Percentiles rank a stretch among this genome's conserved stretches.
These are phyloP conservation scores for Nemotelus nigrinus DNA, from an alignment of 2,888 invertebrate species.

Conservation along the genomic window DNA sequence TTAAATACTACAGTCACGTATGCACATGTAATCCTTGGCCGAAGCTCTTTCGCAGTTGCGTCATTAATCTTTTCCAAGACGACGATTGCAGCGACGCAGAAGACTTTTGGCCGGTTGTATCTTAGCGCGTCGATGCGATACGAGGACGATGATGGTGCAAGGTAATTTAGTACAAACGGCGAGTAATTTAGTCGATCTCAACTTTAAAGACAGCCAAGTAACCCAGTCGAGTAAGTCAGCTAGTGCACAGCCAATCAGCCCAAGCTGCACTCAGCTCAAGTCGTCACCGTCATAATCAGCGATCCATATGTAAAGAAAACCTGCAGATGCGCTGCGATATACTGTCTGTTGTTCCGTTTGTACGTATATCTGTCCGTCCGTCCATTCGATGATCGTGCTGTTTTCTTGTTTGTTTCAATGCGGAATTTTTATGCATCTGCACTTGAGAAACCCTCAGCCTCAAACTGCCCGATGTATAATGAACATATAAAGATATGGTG, in stretches of 20 bases:
- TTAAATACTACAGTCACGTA: too few relatives aligned
- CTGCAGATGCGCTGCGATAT: slow-evolving; percentile 18
- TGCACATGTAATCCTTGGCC: too few relatives aligned
- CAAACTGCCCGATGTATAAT: too few relatives aligned
- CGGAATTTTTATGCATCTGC: slow-evolving; percentile 35
- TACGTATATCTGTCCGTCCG: neutral
- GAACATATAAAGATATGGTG: too few relatives aligned
- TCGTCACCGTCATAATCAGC: slow-evolving; percentile 13
- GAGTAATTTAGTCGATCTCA: too few relatives aligned
- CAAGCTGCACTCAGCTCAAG: neutral
- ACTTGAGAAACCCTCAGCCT: slow-evolving; percentile 1
- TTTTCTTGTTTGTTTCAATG: slow-evolving; percentile 5
- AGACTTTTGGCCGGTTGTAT: neutral
- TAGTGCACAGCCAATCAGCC: neutral
- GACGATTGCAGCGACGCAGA: neutral
- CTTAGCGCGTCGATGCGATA: too few relatives aligned
- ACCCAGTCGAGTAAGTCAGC: neutral
- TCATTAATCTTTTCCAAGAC: slow-evolving; percentile 20
- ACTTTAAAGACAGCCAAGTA: too few relatives aligned
- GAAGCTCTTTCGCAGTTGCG: neutral
- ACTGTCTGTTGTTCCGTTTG: neutral
- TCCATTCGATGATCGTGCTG: slow-evolving; percentile 9
- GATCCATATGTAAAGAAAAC: slow-evolving; percentile 19
- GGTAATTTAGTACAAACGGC: too few relatives aligned
- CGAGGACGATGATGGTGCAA: too few relatives aligned